Evolutionary conservation across 2,113 vertebrate species (phyloP).

Genomic region (Notiomystis cincta): DNA sequence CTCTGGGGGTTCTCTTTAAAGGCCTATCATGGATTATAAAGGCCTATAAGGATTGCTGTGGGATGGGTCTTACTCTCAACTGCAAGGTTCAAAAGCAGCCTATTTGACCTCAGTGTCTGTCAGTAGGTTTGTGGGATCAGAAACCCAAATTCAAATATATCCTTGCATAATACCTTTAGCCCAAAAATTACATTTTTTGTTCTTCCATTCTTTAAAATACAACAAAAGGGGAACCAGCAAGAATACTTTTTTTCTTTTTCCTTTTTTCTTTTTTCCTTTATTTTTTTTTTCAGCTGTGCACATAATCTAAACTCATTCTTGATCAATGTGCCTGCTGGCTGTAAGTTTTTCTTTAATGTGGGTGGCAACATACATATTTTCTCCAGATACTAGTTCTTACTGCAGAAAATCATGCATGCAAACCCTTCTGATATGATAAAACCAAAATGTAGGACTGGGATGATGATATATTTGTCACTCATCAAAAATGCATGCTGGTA

Average conservation of each 20-base stretch:
- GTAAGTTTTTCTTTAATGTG: not conserved
- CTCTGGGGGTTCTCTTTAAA: not conserved
- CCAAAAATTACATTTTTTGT: fast-evolving
- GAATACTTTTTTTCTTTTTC: fast-evolving
- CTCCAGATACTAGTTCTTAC: not conserved
- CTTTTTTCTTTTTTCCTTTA: not conserved
- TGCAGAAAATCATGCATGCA: not conserved
- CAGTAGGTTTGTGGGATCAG: not conserved
- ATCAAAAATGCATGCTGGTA: not conserved
- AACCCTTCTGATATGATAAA: not conserved
- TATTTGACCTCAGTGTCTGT: not conserved
- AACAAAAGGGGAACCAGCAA: not conserved
- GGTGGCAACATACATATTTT: not conserved
- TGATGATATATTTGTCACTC: not conserved
- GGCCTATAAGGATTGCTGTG: not conserved
- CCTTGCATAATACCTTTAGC: not conserved
- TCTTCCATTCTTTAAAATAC: not conserved
- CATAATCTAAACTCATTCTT: not conserved
- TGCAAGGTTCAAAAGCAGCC: not conserved
- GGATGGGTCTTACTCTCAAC: not conserved
- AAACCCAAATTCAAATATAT: not conserved
- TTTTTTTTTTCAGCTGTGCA: not conserved
- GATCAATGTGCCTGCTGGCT: not conserved
- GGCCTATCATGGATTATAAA: not conserved
- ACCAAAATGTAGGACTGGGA: not conserved